Base-by-base conservation (phyloP, 2,888 invertebrate species). In the Ormyrus labotus region DNA sequence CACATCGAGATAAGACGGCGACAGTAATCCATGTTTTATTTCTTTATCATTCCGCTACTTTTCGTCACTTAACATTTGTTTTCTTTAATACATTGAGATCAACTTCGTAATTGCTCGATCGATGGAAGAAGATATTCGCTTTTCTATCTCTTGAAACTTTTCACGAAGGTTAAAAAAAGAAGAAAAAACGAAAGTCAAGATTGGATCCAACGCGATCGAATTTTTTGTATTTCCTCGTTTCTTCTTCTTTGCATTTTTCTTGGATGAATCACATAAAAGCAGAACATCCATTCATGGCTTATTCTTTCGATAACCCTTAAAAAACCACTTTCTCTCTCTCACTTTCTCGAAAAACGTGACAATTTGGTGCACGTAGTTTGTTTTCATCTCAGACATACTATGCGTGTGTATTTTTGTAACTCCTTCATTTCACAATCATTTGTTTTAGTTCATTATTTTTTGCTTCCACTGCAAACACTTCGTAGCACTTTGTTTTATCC, bases 81-180 rank as follows among this genome's bases (percentile, higher is more conserved):
- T 73, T 55, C 7, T 53, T 58, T 78, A 70, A 64, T 69, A 72
- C 60, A 75, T 69, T 76, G 81, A 81, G 81, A 79, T 81, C 81
- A 76, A 81, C 72, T 79, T 75, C 60, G 74, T 67, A 74, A 74
- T 81, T 78, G 78, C 81, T 74, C 63, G 67, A 60, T 72, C 34
- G 69, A 77, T 55, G 69, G 53, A 69, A 51, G 73, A 74, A 65
- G 51, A 70, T 57, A 74, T 48, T 78, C 71, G 64, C 60, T 71
- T 78, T 47, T 74, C 34, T 13, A 13, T 68, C 45, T 67, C 57
- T 61, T 72, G 65, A 51, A 78, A 11, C 19, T 53, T 34, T 8
- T 47, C 61, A 63, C 63, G 57, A 48, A 69, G 63, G n/a, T 9
- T 34, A n/a, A 50, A 77, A 67, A 68, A 68, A 68, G 34, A 67